Base-by-base conservation (phyloP, 2,797 vertebrate genomes). In the Molossus alvarezi region DNA sequence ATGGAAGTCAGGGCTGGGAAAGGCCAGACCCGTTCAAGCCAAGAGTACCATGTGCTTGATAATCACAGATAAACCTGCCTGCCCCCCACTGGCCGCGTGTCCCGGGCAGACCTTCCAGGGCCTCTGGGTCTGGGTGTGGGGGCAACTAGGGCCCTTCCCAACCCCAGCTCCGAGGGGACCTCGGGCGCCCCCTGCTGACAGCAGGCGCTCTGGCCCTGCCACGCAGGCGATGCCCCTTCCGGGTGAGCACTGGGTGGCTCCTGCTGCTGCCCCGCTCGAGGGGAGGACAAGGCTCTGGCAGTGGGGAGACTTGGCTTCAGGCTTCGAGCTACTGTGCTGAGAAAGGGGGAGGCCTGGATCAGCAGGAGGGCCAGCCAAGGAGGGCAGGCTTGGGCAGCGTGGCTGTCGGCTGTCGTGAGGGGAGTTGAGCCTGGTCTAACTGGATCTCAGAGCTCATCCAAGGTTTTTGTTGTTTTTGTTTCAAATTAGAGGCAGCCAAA, bases 401-500 rank as follows among this genome's bases (percentile, higher is more conserved):
- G 87, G 76, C 67, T 0, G 0, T 4, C 10, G 41, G 20, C 7
- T 62, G 57, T 48, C 3, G 0, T 1, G 20, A 58, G 48, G 12
- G 62, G 10, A 9, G 29, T 0, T 3, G 80, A 48, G 20, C 60
- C 64, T 4, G 2, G 29, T 9, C 0, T 10, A 45, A 48, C 82
- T 29, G 5, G 23, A 3, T 65, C 48, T 90, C 15, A 0, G 62
- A 81, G 65, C 55, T 45, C 65, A 10, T 17, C 62, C 67, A 17
- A 8, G 23, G 17, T 58, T 13, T 65, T 18, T 65, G 7, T 6
- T 10, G n/a, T 58, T 67, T 6, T 83, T 64, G 60, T 25, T 10
- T 53, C 69, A 80, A 94, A n/a, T 45, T 23, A 51, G 64, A 91
- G 86, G 95, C 57, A 37, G 41, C 65, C 37, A n/a, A 89, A 84